Evolutionary conservation across 2,888 invertebrate species (phyloP).

Genomic region (Chelonus formosanus): DNA sequence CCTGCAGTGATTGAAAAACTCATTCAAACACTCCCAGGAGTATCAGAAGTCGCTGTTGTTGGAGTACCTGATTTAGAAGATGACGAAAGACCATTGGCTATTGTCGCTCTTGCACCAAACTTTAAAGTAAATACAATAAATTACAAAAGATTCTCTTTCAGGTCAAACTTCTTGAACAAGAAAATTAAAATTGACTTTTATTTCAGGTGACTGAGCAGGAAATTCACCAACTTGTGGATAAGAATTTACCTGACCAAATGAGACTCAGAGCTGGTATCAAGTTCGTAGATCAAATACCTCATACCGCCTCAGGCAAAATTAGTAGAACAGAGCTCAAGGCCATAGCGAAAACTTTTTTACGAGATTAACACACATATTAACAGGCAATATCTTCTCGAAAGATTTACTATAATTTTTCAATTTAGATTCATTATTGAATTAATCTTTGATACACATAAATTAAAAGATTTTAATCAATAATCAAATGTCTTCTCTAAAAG

Average conservation of each 20-base stretch:
- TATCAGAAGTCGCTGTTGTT: slow-evolving; percentile 48
- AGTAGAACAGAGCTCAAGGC: slow-evolving; percentile 34
- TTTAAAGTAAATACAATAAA: slow-evolving; percentile 31
- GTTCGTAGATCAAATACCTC: slow-evolving; percentile 50
- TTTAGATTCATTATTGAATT: too few species aligned
- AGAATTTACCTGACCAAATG: slow-evolving; percentile 44
- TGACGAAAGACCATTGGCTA: slow-evolving; percentile 49
- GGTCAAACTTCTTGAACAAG: too few species aligned
- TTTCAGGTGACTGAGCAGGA: slow-evolving; percentile 53
- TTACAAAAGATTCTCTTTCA: too few species aligned
- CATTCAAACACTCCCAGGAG: slow-evolving; percentile 45
- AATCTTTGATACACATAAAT: too few species aligned
- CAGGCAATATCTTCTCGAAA: too few species aligned
- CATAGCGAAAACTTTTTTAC: slow-evolving; percentile 22
- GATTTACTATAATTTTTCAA: too few species aligned
- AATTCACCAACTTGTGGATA: slow-evolving; percentile 46
- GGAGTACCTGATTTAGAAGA: slow-evolving; percentile 44
- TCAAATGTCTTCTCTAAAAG: too few species aligned
- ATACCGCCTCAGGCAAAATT: slow-evolving; percentile 52
- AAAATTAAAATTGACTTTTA: background rate
- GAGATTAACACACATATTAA: too few species aligned
- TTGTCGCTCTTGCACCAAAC: slow-evolving; percentile 41
- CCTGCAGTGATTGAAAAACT: slow-evolving; percentile 51
- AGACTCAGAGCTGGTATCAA: slow-evolving; percentile 53
- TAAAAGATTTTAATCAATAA: too few species aligned